phyloP scores from a whole-genome alignment of 2,113 vertebrate genomes.

The Nothoprocta perdicaria region DNA sequence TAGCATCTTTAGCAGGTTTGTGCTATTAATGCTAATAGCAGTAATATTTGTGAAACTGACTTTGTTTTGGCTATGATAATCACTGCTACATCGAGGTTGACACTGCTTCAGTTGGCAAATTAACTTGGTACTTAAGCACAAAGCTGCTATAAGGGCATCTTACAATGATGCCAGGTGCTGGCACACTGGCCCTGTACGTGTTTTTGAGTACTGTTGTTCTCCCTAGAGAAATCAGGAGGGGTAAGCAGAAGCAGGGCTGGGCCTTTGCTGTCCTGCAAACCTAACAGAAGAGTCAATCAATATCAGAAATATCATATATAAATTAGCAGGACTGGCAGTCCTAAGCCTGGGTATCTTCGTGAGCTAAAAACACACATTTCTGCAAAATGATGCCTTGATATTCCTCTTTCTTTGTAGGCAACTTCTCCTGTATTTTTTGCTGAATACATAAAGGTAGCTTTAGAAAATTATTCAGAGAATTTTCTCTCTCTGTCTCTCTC shows the following conservation, averaged over 20 bases:
- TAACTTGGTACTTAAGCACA: background rate
- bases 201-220: background rate
- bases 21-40: background rate
- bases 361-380: background rate
- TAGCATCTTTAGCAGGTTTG: background rate
- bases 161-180: background rate
- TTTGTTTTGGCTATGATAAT: background rate
- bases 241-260: background rate
- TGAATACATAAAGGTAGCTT: background rate
- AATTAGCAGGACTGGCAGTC: background rate
- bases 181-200: background rate
- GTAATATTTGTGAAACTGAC: background rate
- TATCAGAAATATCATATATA: background rate
- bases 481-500: background rate
- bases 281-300: background rate
- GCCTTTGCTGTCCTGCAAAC: background rate
- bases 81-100: background rate
- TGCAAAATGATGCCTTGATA: background rate
- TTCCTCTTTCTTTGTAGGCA: background rate
- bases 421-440: background rate
- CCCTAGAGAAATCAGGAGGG: background rate
- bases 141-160: background rate
- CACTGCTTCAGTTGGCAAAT: background rate
- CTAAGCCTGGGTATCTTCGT: background rate
- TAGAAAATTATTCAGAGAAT: background rate